Evolutionary conservation across 1,140 invertebrate genomes (phyloP), one percentile per base, ranked within the genome.

Genomic region (Spodoptera frugiperda): DNA sequence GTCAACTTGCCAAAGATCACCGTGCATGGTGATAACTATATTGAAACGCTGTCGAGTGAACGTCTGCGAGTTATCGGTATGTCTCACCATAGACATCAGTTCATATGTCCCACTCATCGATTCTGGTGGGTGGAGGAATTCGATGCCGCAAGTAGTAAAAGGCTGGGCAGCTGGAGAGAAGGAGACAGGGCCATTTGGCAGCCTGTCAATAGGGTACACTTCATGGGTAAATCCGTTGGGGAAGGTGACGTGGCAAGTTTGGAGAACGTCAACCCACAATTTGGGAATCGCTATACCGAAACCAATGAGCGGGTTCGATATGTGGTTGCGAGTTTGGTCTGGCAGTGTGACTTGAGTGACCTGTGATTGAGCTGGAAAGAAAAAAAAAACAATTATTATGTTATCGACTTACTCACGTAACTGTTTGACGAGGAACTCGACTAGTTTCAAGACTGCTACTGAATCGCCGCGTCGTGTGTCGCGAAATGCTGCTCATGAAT

Each of bases 41-140:
- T 10, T 6, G 9, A 39, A 39, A 39, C 33, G 33, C 33, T 39
- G 33, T 10, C 33, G 33, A 39, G 33, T 39, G 4, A 39, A 1
- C 5, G 33, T 39, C 0, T 8, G 8, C 33, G 33, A 39, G 1
- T 4, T 82, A 8, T 46, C 14, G 0, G 44, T 55, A n/a, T 85
- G 68, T 0, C 72, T n/a, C 0, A 86, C 85, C 5, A 82, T 63
- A 0, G 86, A 85, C 2, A 84, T 25, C 8, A 91, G 57, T 73
- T 91, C 81, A 30, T 91, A 91, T 2, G 83, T 84, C n/a, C 89
- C 89, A 75, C 85, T 88, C 39, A 78, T 79, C 1, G 78, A 77
- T 0, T 78, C 75, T 0, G 76, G 79, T n/a, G 84, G 80, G 46
- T 80, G 70, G 25, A 79, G 76, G 73, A 91, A 85, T 0, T 73